Evolutionary conservation across 2,797 vertebrate genomes (phyloP).

Genomic region (Salarias fasciatus): DNA sequence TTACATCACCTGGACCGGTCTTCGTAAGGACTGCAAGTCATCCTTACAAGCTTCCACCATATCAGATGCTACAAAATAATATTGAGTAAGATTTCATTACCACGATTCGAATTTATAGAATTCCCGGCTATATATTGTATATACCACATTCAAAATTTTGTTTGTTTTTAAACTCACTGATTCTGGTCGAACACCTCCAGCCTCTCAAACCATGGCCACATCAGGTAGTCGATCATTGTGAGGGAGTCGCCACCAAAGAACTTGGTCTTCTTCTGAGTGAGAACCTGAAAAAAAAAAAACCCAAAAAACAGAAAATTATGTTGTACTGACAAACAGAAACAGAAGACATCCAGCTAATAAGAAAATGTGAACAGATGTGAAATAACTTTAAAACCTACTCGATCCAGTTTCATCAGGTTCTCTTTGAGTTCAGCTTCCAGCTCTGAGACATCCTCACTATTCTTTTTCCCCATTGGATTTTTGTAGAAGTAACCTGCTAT

Average conservation of each 20-base stretch:
- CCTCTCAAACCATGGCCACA: slow-evolving; percentile 97
- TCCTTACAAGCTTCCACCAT: no score
- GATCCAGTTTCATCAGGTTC: slow-evolving; percentile 85
- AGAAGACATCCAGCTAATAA: no score
- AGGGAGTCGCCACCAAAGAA: slow-evolving; percentile 88
- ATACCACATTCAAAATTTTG: slow-evolving; percentile 6
- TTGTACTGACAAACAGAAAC: no score
- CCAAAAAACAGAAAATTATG: background rate
- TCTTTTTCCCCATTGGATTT: slow-evolving; percentile 68
- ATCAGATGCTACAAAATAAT: no score
- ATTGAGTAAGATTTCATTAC: background rate
- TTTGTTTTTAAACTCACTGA: slow-evolving; percentile 61
- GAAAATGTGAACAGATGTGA: no score
- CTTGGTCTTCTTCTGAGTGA: slow-evolving; percentile 82
- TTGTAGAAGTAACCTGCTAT: slow-evolving; percentile 81
- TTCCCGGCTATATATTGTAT: background rate
- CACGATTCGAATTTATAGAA: background rate
- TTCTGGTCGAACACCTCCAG: slow-evolving; percentile 73
- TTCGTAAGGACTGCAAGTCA: no score
- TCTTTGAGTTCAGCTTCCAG: slow-evolving; percentile 82
- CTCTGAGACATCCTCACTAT: slow-evolving; percentile 78
- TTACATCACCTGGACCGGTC: no score
- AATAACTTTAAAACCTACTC: slow-evolving; percentile 72
- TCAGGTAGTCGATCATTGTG: slow-evolving; percentile 94
- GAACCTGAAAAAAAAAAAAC: slow-evolving; percentile 72